Base-by-base conservation (phyloP, 2,888 invertebrate species). In the Allolobophora icterica region DNA sequence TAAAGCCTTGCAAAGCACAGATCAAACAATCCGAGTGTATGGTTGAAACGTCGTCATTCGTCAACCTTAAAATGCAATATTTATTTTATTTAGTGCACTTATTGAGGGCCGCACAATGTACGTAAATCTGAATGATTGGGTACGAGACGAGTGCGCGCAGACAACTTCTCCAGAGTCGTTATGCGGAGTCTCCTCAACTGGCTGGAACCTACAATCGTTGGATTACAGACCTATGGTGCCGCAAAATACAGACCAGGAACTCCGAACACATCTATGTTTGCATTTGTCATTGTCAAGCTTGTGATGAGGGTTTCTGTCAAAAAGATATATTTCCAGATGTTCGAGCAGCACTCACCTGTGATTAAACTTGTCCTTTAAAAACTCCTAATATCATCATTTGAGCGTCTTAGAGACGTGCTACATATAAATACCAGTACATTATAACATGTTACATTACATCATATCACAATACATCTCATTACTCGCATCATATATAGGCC, bases 161-260 rank as follows among this genome's bases (percentile, higher is more conserved):
- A 30, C 2, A 1, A 71, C 71, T n/a, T 17, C 30, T 71, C n/a
- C 21, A 52, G 52, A 52, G 52, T 42, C 42, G 52, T 71, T 4
- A 71, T 3, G 8, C 52, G 52, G 24, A 52, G 52, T 52, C 24
- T n/a, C 15, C 11, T 71, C 71, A 71, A n/a, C 3, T 8, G 30
- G 11, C 71, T 71, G n/a, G 71, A 71, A 71, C 71, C n/a, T n/a
- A 13, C n/a, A 71, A n/a, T 71, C 71, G 71, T 71, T 71, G 71
- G 71, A 30, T 71, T n/a, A 71, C 17, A n/a, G 13, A 71, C 71
- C 58, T 3, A 38, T 38, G n/a, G 71, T 71, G 30, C n/a, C 71
- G n/a, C 71, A n/a, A 71, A n/a, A 71, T 71, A 71, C 71, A 71
- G 71, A n/a, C 71, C 21, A 71, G n/a, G n/a, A 71, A n/a, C 71